These are phyloP conservation scores for Piliocolobus tephrosceles DNA, from an alignment of 2,113 vertebrate genomes.

Conservation along the genomic window DNA sequence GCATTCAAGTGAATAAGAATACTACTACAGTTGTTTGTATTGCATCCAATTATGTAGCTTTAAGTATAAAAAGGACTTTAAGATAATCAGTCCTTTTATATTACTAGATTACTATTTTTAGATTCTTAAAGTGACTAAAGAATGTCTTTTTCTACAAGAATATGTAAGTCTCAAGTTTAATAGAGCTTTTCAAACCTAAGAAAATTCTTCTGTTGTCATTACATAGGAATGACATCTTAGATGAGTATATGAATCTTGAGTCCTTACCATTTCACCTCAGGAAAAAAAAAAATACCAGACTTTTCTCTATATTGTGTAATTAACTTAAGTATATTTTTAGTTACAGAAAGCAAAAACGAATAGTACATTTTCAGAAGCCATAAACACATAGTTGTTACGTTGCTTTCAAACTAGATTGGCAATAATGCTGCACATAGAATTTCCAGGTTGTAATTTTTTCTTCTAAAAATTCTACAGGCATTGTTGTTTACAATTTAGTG, in stretches of 20 bases:
- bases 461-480: background rate
- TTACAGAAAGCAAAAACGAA: constrained; percentile 1
- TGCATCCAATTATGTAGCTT: background rate
- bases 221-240: background rate
- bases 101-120: background rate
- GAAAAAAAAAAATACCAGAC: background rate
- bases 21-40: background rate
- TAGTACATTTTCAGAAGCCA: background rate
- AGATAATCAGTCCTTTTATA: background rate
- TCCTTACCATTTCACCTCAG: background rate
- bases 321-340: background rate
- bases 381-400: background rate
- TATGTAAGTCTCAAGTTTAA: background rate
- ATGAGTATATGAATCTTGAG: background rate
- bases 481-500: background rate
- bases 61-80: background rate
- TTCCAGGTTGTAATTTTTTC: background rate
- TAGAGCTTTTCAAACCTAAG: background rate
- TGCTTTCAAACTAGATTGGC: background rate
- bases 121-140: background rate
- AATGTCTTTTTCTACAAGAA: background rate
- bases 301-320: constrained; percentile 7
- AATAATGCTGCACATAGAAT: background rate
- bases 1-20: background rate
- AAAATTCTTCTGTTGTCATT: constrained; percentile 5